Base-by-base conservation (phyloP, 2,888 invertebrate species). In the Catocala fraxini region DNA sequence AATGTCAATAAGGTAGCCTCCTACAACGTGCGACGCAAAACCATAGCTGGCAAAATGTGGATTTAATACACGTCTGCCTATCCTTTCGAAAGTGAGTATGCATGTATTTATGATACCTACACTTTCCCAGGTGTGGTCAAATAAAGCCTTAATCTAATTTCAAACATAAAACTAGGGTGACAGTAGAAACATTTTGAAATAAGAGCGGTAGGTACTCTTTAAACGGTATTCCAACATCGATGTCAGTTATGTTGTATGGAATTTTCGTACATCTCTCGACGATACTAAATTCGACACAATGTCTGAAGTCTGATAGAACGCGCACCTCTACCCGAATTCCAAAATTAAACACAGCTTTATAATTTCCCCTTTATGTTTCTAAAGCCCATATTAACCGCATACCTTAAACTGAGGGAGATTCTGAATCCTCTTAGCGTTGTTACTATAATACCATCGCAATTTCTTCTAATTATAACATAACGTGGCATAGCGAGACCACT, bases 401-500 rank as follows among this genome's bases (percentile, higher is more conserved):
- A 62, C 53, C 59, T 58, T 58, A 52, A 15, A 75, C 59, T 52
- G 33, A 65, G 49, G 51, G 49, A 63, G 52, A 56, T 68, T 74
- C 75, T 75, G 68, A 75, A 75, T 71, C 79, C 79, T 75, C 79
- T 77, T 78, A 78, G 62, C 63, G 60, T 58, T 64, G 49, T 59
- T 42, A 66, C 60, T 76, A 59, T 75, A 63, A 67, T 65, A 65
- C 52, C 51, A 43, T 62, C 63, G 59, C 77, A 64, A 65, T 73
- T 73, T 76, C 70, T 79, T 79, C 79, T 76, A 75, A 75, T 75
- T 75, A 79, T 68, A 63, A 73, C 68, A 68, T 70, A 68, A 75
- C 70, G 63, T 70, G 63, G 56, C 67, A 59, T 63, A 63, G 70
- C 51, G 62, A 59, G 68, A 67, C 70, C 73, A 72, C 77, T 76